Conservation (phyloP, 2,888 invertebrate genomes). For the Saturnia japonica region DNA sequence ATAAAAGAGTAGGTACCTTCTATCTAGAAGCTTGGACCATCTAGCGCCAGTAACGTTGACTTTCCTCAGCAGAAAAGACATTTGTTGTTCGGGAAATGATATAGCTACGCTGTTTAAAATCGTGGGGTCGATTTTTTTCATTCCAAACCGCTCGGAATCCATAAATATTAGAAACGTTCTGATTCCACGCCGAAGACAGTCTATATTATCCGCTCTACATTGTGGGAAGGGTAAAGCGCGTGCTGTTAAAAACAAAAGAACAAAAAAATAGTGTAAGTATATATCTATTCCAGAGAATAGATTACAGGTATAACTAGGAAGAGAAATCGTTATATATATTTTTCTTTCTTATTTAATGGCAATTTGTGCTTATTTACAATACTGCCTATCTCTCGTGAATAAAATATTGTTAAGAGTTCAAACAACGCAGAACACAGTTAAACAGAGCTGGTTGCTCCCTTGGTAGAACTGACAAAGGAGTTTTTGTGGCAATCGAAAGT, state of each 20-base stretch:
- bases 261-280: neutral
- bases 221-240: conserved; percentile 66
- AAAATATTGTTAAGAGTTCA: too few species aligned
- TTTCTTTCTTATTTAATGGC: too few species aligned
- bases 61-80: conserved; percentile 62
- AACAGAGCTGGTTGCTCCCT: too few species aligned
- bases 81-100: conserved; percentile 59
- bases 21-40: conserved; percentile 65
- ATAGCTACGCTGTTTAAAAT: conserved; percentile 64
- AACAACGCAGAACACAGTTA: too few species aligned
- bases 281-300: neutral
- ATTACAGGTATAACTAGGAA: too few species aligned
- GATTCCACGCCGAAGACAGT: conserved; percentile 66
- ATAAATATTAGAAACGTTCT: conserved; percentile 73
- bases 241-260: conserved; percentile 37
- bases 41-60: conserved; percentile 70
- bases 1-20: conserved; percentile 63
- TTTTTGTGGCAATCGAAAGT: too few species aligned
- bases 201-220: conserved; percentile 62
- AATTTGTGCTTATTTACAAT: too few species aligned
- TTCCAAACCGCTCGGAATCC: conserved; percentile 63
- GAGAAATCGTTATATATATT: too few species aligned
- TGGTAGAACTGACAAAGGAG: too few species aligned
- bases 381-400: too few species aligned
- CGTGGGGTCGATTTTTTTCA: conserved; percentile 64